Base-by-base conservation (phyloP, 1,140 invertebrate genomes). In the Drosophila mayri region DNA sequence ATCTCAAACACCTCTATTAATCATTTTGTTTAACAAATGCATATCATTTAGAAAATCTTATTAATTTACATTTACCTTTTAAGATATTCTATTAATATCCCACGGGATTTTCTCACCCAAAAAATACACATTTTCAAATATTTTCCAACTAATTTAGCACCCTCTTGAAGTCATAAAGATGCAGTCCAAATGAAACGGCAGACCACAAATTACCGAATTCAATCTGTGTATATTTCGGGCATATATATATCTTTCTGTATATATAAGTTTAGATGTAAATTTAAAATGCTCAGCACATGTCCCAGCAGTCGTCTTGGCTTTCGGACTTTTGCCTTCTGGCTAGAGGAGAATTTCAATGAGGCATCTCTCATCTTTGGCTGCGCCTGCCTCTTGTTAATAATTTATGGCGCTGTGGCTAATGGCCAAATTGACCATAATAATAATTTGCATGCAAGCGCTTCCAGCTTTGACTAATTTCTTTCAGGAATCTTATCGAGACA, bases 391-490 rank as follows among this genome's bases (percentile, higher is more conserved):
- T 70, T 49, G 71, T 54, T 80, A 77, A 80, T 84, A 88, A 87
- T 87, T 87, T 87, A 87, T 88, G 83, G 67, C 80, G 58, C 76
- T 88, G 83, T 72, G 72, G 72, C 83, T 80, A 87, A 87, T 88
- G 76, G 85, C 72, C 85, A 90, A 90, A 88, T 90, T 88, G 76
- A 40, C 79, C 84, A 90, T 84, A 90, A 75, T 73, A 80, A 90
- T 88, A 84, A 88, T 90, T 88, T 88, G 84, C 84, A 87, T 88
- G 84, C 80, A 88, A 72, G 80, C 63, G 67, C 41, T 64, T 63
- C 54, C 79, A 64, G 66, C 65, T 87, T 68, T 86, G 83, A 82
- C 83, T 87, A 86, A 86, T 86, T 86, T 79, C 82, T 74, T 79
- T 38, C 25, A 12, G 37, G 49, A 72, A 47, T 57, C 57, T 68